Evolutionary conservation across 1,140 invertebrate species (phyloP).

Genomic region (Euglossa dilemma): DNA sequence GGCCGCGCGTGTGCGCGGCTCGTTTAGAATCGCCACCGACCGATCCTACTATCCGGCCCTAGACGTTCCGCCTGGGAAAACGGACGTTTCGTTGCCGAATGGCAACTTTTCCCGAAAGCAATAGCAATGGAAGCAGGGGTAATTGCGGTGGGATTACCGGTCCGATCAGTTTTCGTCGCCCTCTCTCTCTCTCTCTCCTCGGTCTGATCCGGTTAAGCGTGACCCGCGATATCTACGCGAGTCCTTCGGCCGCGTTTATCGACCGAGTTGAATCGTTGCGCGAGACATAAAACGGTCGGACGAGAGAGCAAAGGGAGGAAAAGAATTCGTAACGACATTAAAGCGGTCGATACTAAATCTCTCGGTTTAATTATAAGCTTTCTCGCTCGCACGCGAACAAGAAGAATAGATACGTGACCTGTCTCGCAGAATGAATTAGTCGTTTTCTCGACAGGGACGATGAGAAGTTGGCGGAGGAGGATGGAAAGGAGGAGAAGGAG

Average conservation of each 20-base stretch:
- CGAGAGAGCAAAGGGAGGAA: constrained; percentile 27
- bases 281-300: constrained; percentile 16
- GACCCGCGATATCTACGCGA: neutral
- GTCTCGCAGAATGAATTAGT: constrained; percentile 68
- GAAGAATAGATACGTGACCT: constrained; percentile 68
- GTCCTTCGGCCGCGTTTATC: neutral
- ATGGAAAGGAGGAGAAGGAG: constrained; percentile 44
- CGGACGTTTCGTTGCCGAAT: neutral
- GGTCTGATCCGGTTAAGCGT: constrained; percentile 9
- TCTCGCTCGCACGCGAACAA: constrained; percentile 64
- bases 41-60: neutral
- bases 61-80: neutral
- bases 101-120: too few species aligned
- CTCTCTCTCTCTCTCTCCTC: too few species aligned
- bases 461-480: constrained; percentile 51
- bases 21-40: neutral
- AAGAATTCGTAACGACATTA: constrained; percentile 65
- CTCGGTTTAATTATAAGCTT: constrained; percentile 65
- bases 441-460: constrained; percentile 66
- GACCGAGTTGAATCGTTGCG: neutral
- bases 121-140: neutral
- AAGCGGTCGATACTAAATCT: constrained; percentile 65
- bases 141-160: neutral
- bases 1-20: neutral
- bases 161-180: neutral